Evolutionary conservation across 2,888 invertebrate species (phyloP), one percentile per base, ranked within the genome.

Genomic region (Ypsolopha sequella): DNA sequence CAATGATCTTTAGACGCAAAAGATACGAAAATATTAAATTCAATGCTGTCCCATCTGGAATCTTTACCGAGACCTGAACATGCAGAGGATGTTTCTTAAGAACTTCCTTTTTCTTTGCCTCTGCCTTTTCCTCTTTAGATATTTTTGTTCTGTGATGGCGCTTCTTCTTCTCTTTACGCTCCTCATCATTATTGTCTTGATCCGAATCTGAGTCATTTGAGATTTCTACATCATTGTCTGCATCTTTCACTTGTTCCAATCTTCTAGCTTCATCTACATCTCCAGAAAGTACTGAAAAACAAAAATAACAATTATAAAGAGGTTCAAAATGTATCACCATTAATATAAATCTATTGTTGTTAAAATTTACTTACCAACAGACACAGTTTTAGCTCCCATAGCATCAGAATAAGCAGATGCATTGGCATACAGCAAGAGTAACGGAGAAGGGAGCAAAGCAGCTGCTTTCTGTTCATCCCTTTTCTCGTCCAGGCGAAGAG

Each of bases 371-470:
- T 69, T 64, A 87, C 87, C 75, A 62, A 82, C 82, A 61, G 76
- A 65, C 1, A 86, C 70, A 56, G 72, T 70, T 58, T 73, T 74
- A 58, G 74, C 71, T 76, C 91, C 92, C 63, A 93, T 91, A 38
- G 92, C 94, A 76, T 95, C 93, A 61, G 91, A 91, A 73, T 93
- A 96, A 7, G 95, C 95, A 68, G 91, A 90, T 24, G 92, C 88
- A 82, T 97, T 95, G 51, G 95, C 92, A 79, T 94, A 97, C 6
- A 97, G 88, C 57, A 97, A 89, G 76, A 96, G 98, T 13, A 98
- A 82, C 1, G 96, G 92, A 39, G 92, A 88, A 0, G 97, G 94
- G 41, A 98, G 82, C 53, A 95, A 88, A 46, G 91, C 87, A 2
- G 95, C 93, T 54, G 91, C 88, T 64, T 91, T 89, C 60, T 94